Evolutionary conservation across 1,140 invertebrate genomes (phyloP).

Genomic region (Brachionus paranguensis): DNA sequence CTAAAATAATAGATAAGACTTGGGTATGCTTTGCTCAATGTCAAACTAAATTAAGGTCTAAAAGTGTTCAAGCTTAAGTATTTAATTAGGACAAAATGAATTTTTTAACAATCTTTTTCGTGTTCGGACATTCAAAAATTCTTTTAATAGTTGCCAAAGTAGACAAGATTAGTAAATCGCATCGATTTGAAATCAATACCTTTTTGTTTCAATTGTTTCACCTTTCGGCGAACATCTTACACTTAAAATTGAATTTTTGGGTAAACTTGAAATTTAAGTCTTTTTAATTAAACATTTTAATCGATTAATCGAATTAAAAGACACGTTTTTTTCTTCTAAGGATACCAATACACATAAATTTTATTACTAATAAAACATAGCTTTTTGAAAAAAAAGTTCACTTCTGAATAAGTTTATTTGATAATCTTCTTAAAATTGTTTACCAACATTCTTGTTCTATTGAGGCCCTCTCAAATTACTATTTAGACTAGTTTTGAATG

Average conservation of each 20-base stretch:
- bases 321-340: slow-evolving; percentile 14
- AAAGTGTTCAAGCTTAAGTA: not conserved
- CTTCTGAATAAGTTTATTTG: not conserved
- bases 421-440: slow-evolving; percentile 32
- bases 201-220: slow-evolving; percentile 17
- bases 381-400: not conserved
- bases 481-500: slow-evolving; percentile 19
- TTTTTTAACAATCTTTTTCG: not conserved
- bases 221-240: not conserved
- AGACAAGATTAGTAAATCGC: slow-evolving; percentile 8
- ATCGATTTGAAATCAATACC: slow-evolving; percentile 16
- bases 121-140: not conserved
- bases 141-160: slow-evolving; percentile 2
- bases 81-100: not conserved
- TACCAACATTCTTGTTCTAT: not conserved
- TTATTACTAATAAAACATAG: slow-evolving; percentile 1
- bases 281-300: slow-evolving; percentile 29
- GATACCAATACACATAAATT: not conserved
- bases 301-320: slow-evolving; percentile 23
- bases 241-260: not conserved
- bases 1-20: not conserved
- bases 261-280: slow-evolving; percentile 23
- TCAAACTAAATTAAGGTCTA: not conserved
- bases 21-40: not conserved
- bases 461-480: not conserved